These are phyloP conservation scores for Chionis minor DNA, from an alignment of 2,113 vertebrate genomes.

Conservation along the genomic window DNA sequence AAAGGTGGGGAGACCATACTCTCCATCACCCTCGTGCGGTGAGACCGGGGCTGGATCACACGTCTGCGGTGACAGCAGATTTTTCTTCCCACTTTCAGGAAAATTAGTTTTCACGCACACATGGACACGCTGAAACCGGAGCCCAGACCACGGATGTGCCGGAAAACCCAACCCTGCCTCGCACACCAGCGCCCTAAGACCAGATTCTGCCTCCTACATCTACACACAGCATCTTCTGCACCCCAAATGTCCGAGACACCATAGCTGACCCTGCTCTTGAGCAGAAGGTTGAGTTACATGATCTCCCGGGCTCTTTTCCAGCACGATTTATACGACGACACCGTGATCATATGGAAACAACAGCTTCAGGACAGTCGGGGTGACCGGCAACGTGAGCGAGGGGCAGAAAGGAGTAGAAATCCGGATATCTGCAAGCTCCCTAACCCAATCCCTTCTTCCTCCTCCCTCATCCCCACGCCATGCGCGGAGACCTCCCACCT, in stretches of 20 bases:
- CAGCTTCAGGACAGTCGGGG: background rate
- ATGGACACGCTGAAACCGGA: background rate
- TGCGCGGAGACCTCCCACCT: constrained; percentile 55
- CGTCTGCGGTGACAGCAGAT: no score
- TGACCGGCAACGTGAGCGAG: background rate
- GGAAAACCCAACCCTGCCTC: background rate
- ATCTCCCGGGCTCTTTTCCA: background rate
- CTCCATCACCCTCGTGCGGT: fast-evolving
- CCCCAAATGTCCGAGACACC: background rate
- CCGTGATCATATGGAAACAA: fast-evolving
- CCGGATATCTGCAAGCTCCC: fast-evolving
- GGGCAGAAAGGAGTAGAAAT: background rate
- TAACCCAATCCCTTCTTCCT: fast-evolving
- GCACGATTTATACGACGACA: background rate
- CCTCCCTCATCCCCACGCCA: fast-evolving
- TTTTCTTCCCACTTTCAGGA: background rate
- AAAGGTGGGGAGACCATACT: background rate
- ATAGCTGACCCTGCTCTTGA: background rate
- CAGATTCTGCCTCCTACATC: background rate
- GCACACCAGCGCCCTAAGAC: background rate
- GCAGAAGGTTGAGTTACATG: background rate
- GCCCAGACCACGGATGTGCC: fast-evolving
- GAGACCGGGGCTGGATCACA: background rate
- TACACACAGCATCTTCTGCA: background rate
- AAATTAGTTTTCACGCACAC: background rate